These are phyloP conservation scores for Seriola dumerili DNA, from an alignment of 2,113 vertebrate genomes.

Conservation along the genomic window DNA sequence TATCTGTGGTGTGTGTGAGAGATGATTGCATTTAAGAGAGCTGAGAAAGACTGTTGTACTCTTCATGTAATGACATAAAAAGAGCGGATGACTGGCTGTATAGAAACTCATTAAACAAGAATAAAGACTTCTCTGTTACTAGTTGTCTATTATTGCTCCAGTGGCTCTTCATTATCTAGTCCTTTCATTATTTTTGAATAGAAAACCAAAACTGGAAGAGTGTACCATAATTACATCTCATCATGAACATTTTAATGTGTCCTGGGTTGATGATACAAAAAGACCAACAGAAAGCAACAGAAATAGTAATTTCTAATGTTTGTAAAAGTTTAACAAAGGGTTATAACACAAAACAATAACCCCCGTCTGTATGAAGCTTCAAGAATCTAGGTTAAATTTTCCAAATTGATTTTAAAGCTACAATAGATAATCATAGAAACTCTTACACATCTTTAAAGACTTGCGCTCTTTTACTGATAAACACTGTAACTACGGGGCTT, in stretches of 20 bases:
- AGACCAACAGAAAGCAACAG: not conserved
- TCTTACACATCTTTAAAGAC: constrained; percentile 2
- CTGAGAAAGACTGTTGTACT: constrained; percentile 22
- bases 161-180: constrained; percentile 1
- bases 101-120: constrained; percentile 18
- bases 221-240: constrained; percentile 10
- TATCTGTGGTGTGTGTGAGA: constrained; percentile 17
- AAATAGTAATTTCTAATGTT: not conserved
- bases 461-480: not conserved
- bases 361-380: not conserved
- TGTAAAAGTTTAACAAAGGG: not conserved
- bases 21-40: constrained; percentile 16
- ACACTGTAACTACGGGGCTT: not conserved
- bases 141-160: constrained; percentile 25
- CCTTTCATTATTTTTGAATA: constrained; percentile 19
- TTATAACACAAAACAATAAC: not conserved
- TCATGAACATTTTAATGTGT: not conserved
- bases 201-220: constrained; percentile 4
- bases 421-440: not conserved
- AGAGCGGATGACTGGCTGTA: constrained; percentile 16
- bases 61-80: constrained; percentile 38
- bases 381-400: not conserved
- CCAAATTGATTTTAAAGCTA: not conserved
- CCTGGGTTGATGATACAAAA: constrained; percentile 9
- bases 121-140: constrained; percentile 25